phyloP scores from a whole-genome alignment of 2,113 vertebrate species.

The Ptychochromis oligacanthus region DNA sequence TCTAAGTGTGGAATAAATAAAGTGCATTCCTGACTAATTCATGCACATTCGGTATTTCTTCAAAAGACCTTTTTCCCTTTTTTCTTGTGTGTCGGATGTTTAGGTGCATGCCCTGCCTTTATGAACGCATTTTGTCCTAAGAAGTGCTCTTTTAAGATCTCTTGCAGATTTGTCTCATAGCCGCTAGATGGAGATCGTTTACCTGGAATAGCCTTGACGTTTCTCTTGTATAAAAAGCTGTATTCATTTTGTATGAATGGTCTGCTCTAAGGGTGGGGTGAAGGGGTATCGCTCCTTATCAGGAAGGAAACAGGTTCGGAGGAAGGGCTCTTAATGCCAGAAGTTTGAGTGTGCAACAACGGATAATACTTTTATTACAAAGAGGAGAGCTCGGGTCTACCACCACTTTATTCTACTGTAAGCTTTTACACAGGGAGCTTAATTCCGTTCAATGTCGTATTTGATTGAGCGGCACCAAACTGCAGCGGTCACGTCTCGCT shows the following conservation, averaged over 20 bases:
- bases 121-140: neutral
- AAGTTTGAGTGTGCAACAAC: conserved; percentile 12
- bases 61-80: neutral
- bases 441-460: conserved; percentile 21
- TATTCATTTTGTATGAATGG: neutral
- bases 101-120: no score
- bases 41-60: neutral
- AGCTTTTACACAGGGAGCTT: neutral
- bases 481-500: conserved; percentile 45
- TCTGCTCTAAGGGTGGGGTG: neutral
- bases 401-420: neutral
- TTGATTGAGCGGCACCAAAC: conserved; percentile 51
- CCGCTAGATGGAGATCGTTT: conserved; percentile 59
- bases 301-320: conserved; percentile 67
- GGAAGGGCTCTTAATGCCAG: conserved; percentile 21
- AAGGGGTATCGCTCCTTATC: conserved; percentile 66
- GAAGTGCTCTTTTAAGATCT: neutral
- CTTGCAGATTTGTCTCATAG: neutral
- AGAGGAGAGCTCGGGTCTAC: conserved; percentile 8
- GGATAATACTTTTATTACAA: conserved; percentile 45
- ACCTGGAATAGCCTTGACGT: neutral
- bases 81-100: neutral
- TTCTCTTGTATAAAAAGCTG: neutral
- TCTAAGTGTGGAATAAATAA: conserved; percentile 79
- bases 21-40: conserved; percentile 74